These are phyloP conservation scores for Protosalanx chinensis DNA, from an alignment of 2,797 vertebrate species.

Conservation along the genomic window DNA sequence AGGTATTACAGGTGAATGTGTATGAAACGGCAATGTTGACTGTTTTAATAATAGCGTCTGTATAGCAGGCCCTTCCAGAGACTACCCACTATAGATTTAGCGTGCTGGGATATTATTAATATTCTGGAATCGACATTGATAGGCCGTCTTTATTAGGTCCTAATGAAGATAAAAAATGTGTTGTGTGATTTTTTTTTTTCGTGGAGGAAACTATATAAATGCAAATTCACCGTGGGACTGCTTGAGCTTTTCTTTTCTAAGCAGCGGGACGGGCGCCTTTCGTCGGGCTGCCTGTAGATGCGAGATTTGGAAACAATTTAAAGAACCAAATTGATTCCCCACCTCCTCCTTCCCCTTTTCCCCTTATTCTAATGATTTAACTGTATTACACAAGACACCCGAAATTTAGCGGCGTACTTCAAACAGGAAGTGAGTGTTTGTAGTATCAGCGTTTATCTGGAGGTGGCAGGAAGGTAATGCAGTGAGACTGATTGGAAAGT, in stretches of 20 bases:
- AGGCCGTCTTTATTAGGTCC: slow-evolving; percentile 67
- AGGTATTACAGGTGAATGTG: background rate
- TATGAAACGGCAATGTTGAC: too few species aligned
- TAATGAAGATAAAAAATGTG: slow-evolving; percentile 67
- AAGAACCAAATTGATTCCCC: slow-evolving; percentile 51
- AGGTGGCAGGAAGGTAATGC: slow-evolving; percentile 9
- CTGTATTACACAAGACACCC: slow-evolving; percentile 29
- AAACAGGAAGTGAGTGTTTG: slow-evolving; percentile 14
- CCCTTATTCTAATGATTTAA: slow-evolving; percentile 38
- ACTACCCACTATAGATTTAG: background rate
- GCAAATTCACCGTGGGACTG: slow-evolving; percentile 63
- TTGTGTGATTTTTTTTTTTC: slow-evolving; percentile 61
- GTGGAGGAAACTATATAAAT: slow-evolving; percentile 61
- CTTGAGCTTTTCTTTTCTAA: slow-evolving; percentile 40
- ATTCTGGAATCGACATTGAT: slow-evolving; percentile 54
- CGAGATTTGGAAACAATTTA: slow-evolving; percentile 60
- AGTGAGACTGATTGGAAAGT: background rate
- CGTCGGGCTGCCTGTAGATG: slow-evolving; percentile 40
- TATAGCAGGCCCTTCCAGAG: too few species aligned
- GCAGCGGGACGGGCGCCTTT: slow-evolving; percentile 41
- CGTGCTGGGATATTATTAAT: slow-evolving; percentile 40
- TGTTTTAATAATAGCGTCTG: too few species aligned
- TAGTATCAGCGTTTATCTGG: slow-evolving; percentile 14
- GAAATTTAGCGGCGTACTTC: slow-evolving; percentile 4
- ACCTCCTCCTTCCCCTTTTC: slow-evolving; percentile 13